phyloP scores from a whole-genome alignment of 2,113 vertebrate genomes.

The Pollimyrus isidori region DNA sequence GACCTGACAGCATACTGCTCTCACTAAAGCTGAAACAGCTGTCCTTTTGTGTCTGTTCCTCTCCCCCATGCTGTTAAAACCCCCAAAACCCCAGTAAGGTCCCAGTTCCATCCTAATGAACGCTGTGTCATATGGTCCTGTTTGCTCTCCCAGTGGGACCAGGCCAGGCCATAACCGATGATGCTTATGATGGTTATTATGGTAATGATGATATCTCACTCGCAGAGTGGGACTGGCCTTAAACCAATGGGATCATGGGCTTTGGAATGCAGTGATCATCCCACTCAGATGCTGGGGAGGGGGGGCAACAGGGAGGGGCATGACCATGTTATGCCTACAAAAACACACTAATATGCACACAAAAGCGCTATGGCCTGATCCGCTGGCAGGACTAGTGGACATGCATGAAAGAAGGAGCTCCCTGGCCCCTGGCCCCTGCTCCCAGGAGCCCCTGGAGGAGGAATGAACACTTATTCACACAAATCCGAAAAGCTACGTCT shows the following conservation, averaged over 20 bases:
- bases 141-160: not conserved
- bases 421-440: constrained; percentile 27
- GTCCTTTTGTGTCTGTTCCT: not conserved
- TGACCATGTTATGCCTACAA: not conserved
- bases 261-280: not conserved
- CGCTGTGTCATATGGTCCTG: not conserved
- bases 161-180: not conserved
- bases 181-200: not conserved
- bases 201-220: not conserved
- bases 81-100: not conserved
- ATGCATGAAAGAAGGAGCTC: constrained; percentile 42
- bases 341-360: not conserved
- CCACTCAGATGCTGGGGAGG: not conserved
- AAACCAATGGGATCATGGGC: not conserved
- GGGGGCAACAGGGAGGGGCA: not conserved
- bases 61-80: not conserved
- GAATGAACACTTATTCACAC: constrained; percentile 48
- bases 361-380: constrained; percentile 7
- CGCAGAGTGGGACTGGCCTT: not conserved
- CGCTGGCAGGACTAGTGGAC: constrained; percentile 33
- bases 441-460: constrained; percentile 36
- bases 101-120: not conserved
- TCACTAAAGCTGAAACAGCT: not conserved
- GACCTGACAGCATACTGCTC: not conserved
- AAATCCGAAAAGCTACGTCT: constrained; percentile 35